These are phyloP conservation scores for Plemyria rubiginata DNA, from an alignment of 2,888 invertebrate genomes.

Conservation along the genomic window DNA sequence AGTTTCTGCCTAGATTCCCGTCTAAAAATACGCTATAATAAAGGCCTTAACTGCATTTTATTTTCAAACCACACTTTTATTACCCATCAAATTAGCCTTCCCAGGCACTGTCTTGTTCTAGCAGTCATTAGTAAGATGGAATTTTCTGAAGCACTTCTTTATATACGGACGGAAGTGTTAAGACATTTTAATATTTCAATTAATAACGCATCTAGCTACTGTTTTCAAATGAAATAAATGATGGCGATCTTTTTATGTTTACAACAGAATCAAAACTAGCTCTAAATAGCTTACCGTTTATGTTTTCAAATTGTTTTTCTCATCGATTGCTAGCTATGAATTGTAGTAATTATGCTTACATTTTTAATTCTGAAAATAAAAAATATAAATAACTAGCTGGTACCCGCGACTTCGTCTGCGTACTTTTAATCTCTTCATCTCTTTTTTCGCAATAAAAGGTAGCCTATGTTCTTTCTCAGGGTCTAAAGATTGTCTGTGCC, in stretches of 20 bases:
- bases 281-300: neutral
- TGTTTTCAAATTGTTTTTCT: no score
- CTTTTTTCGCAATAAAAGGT: no score
- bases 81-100: slow-evolving; percentile 7
- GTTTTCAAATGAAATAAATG: neutral
- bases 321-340: no score
- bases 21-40: neutral
- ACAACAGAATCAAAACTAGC: neutral
- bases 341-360: no score
- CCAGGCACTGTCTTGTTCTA: neutral
- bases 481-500: no score
- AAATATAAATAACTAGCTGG: no score
- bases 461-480: no score
- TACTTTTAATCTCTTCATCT: no score
- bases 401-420: no score
- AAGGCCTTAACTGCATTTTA: neutral
- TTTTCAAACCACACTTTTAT: slow-evolving; percentile 11
- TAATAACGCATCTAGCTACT: slow-evolving; percentile 24
- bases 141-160: slow-evolving; percentile 4
- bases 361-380: no score
- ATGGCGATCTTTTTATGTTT: neutral
- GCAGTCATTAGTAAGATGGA: slow-evolving; percentile 16
- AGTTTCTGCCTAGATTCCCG: neutral
- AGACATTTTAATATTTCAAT: slow-evolving; percentile 19
- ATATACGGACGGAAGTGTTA: slow-evolving; percentile 4